Evolutionary conservation across 2,888 invertebrate species (phyloP), one percentile per base, ranked within the genome.

Genomic region (Heteromyza rotundicornis): DNA sequence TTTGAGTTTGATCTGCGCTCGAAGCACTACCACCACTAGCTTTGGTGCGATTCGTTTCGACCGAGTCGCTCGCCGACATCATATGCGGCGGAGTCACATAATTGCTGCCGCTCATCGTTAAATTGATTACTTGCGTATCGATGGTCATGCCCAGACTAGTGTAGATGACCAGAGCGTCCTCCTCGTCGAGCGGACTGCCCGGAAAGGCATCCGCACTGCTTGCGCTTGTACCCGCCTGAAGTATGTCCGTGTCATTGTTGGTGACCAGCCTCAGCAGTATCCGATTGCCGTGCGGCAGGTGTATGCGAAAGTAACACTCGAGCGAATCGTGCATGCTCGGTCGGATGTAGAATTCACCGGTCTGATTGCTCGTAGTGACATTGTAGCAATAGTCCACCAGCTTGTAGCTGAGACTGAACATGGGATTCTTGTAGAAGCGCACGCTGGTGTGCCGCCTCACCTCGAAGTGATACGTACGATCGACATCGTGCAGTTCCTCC

Each of bases 381-480:
- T 90, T 89, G 78, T 90, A 89, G 73, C 91, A 91, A 77, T 88
- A 88, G 82, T 91, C 90, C 63, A 90, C 90, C 71, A 87, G 82
- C 75, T 87, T 87, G 84, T 88, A 90, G 71, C 84, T 84, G 72
- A 89, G 85, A 78, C 87, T 86, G 85, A 90, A 90, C 80, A 88
- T 86, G 61, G 89, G 89, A 78, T 85, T 85, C 65, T 88, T 89
- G 73, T 87, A 87, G 60, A 89, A 81, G 72, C 86, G 86, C 66
- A 90, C 77, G 47, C 85, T 84, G 3, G 86, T 86, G 27, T 73
- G 78, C 59, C 74, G 75, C 65, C 83, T 84, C 65, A 85, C 85
- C 24, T 86, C 85, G 59, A 87, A 87, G 78, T 90, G 89, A 52
- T 90, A 82, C 67, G 85, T 86, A 65, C 89, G 85, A 72, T 89